Base-by-base conservation (phyloP, 2,113 vertebrate genomes). In the Climacteris rufus region DNA sequence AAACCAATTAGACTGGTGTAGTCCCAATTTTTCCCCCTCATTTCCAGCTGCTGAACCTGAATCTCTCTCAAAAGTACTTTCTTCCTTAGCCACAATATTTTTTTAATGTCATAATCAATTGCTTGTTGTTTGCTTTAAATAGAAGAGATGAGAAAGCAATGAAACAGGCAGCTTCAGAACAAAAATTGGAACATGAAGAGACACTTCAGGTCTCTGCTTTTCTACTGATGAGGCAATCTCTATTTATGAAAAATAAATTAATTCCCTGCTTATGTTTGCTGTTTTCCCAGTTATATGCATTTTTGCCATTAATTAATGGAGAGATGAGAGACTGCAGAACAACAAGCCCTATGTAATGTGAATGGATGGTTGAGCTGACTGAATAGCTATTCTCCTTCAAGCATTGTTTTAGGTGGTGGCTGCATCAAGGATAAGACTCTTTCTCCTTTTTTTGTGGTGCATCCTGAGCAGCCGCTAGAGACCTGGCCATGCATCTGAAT, bases 1-100 rank as follows among this genome's bases (percentile, higher is more conserved):
- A 97, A 97, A 97, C 97, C 97, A 98, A 98, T 98, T 98, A 98
- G 98, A 93, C 97, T 50, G 57, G 93, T 97, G 91, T 88, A 90
- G 89, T 94, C 94, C 94, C 87, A 91, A 87, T 97, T 97, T 93
- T 81, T 65, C 0, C n/a, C 86, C 54, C 74, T 96, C 90, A 87
- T 97, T 97, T 92, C 96, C 94, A 92, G 95, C 94, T 97, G 97
- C 96, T 93, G 97, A 96, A 94, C 94, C 97, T 98, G 96, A 98
- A 97, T 97, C 86, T 96, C 84, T 97, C 96, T 96, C 88, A 90
- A 91, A 98, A 97, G 97, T 90, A 96, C 97, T 94, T 97, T 95
- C 79, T 93, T 80, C 56, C 64, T 89, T 88, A 78, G 85, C 79
- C 92, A 97, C 97, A 92, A 82, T 90, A 96, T 97, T 95, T 93